Evolutionary conservation across 2,888 invertebrate genomes (phyloP), one percentile per base, ranked within the genome.

Genomic region (Malthinus seriepunctatus): DNA sequence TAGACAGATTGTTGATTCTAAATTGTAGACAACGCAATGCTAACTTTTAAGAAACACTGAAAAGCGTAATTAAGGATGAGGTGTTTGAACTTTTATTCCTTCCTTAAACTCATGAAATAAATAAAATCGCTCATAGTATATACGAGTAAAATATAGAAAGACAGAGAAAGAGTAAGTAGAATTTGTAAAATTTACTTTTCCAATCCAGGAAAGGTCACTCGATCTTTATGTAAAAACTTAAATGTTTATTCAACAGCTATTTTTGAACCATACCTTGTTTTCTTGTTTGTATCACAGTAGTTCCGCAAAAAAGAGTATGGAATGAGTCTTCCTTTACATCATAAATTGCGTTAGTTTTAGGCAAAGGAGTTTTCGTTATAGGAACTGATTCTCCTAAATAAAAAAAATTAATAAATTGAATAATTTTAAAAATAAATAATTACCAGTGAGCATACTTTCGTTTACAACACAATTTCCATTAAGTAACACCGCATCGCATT

Each of bases 361-460:
- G 91, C 35, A 97, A 75, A 0, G 95, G 89, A 0, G 94, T 96
- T 80, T 97, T 97, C 0, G 95, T 92, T 1, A 96, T 91, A 0
- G 96, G 95, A 1, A 96, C 94, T 65, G 95, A 95, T 79, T 97
- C 96, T 50, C 93, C 95, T 90, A 72, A 42, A 42, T 15, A 5
- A 6, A 73, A 70, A 57, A 33, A 58, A 51, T 45, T 55, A 10
- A 12, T 48, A 47, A 39, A 33, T 52, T 32, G n/a, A 23, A 23
- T 23, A 23, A 23, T 3, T 23, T 23, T 23, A 39, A 1, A 11
- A n/a, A 50, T 10, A 38, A 3, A n/a, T 12, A 44, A 63, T 71
- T 70, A 90, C 93, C 93, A 62, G 97, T 97, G 0, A 97, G 85
- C 95, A 96, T 96, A 69, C 95, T 93, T 81, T 97, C 97, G 73